Percentiles rank a stretch among this genome's conserved stretches.
Conservation (phyloP, 2,888 invertebrate species). For the Branchellion lobata region DNA sequence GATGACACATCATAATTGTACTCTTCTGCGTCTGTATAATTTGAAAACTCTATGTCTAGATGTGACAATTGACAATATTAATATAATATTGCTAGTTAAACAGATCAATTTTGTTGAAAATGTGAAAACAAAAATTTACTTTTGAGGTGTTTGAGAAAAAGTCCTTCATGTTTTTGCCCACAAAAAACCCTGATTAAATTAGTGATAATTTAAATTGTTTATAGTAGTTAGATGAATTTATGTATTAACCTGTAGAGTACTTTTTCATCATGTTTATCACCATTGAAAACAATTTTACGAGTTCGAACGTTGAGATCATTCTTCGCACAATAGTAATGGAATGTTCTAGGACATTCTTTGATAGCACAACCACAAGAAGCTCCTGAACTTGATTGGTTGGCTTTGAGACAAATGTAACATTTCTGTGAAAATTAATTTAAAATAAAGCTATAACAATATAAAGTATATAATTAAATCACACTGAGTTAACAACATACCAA, state of each 20-base stretch:
- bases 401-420: slow-evolving; percentile 70
- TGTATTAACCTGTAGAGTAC: slow-evolving; percentile 13
- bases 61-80: too few relatives aligned
- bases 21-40: neutral
- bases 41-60: neutral
- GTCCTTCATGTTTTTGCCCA: slow-evolving; percentile 19
- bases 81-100: neutral
- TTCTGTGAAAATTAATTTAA: slow-evolving; percentile 63
- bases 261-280: neutral
- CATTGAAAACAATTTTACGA: slow-evolving; percentile 32
- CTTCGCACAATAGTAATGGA: slow-evolving; percentile 73
- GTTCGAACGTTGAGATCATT: slow-evolving; percentile 28
- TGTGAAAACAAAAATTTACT: neutral
- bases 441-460: neutral
- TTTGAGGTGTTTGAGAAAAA: slow-evolving; percentile 6
- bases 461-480: too few relatives aligned
- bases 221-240: neutral
- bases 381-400: slow-evolving; percentile 58
- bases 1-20: slow-evolving; percentile 4
- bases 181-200: slow-evolving; percentile 42
- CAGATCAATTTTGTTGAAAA: too few relatives aligned
- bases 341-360: slow-evolving; percentile 69
- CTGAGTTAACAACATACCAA: slow-evolving; percentile 65
- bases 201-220: neutral
- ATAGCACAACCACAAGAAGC: slow-evolving; percentile 74